Base-by-base conservation (phyloP, 1,140 invertebrate genomes). In the Patella vulgata region DNA sequence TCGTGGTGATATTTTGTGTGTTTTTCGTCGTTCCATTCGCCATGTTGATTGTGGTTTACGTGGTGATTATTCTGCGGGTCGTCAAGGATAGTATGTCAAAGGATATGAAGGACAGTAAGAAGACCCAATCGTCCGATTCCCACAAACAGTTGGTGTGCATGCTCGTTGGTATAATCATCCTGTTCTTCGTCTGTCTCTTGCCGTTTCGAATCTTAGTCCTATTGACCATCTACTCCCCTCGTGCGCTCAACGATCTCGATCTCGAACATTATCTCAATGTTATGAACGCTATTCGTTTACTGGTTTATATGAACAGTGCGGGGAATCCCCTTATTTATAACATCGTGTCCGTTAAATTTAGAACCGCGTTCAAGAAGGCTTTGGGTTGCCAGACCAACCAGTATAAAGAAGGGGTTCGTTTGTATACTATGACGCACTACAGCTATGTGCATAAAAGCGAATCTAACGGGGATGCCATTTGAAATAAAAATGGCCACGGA, bases 121-220 rank as follows among this genome's bases (percentile, higher is more conserved):
- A 56, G 5, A 19, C 25, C n/a, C 63, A 63, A 53, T 52, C 54
- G 17, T 50, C 52, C 27, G 50, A 55, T 11, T 63, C 64, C 52
- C 59, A 69, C 21, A 59, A 59, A 11, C 88, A 89, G 76, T 87
- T 89, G 30, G 92, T 96, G 11, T 78, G 93, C 36, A 96, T 96
- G 93, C 84, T 97, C 14, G 91, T 90, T 3, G 92, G 93, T 1
- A 94, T 97, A 0, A 93, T 96, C 0, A 76, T 93, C 21, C 92
- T 91, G 19, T 97, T 96, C 82, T 97, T 97, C 81, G 83, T 95
- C 40, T 96, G 94, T 78, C 86, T 97, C 23, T 82, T 96, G 42
- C 95, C 95, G 3, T 94, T 96, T 77, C 88, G 92, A 42, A 89
- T 94, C 9, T 85, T 97, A 21, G 94, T 91, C 0, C 82, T 96